phyloP scores from a whole-genome alignment of 2,797 vertebrate genomes.

The Brachymystax lenok region DNA sequence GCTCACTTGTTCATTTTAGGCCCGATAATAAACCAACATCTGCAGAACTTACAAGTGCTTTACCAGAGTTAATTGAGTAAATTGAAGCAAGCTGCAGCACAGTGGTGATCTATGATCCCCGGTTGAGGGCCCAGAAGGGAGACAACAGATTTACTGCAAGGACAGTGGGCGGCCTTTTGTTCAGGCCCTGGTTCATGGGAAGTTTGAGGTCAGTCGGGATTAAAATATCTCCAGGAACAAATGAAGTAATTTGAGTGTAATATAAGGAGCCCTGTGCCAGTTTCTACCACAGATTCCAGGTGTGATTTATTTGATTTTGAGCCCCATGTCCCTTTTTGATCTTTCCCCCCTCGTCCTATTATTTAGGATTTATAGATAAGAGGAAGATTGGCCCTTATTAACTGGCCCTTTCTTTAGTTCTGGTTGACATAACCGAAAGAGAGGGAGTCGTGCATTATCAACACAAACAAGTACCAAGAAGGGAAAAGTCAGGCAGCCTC shows the following conservation, averaged over 20 bases:
- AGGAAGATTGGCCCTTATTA: constrained; percentile 66
- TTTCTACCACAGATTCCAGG: constrained; percentile 84
- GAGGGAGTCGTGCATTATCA: constrained; percentile 50
- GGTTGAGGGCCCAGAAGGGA: constrained; percentile 96
- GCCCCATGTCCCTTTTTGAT: constrained; percentile 59
- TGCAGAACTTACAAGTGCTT: constrained; percentile 98
- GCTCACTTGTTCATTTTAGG: constrained; percentile 91
- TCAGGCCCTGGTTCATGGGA: constrained; percentile 95
- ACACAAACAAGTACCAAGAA: constrained; percentile 67
- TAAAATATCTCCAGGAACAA: constrained; percentile 99
- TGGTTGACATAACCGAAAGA: constrained; percentile 55
- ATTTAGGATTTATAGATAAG: constrained; percentile 83
- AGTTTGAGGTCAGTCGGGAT: constrained; percentile 99
- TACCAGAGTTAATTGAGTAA: constrained; percentile 99
- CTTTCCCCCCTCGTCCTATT: constrained; percentile 64
- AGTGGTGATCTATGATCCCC: constrained; percentile 98
- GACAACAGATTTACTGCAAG: constrained; percentile 99
- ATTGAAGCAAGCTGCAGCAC: constrained; percentile 99
- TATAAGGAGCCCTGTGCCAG: constrained; percentile 88
- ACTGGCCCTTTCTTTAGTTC: constrained; percentile 66
- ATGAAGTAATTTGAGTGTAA: constrained; percentile 98
- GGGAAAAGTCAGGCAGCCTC: constrained; percentile 46
- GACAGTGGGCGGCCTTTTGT: constrained; percentile 99
- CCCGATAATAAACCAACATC: constrained; percentile 99
- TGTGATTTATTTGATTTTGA: constrained; percentile 88